Base-by-base conservation (phyloP, 1,140 invertebrate species). In the Drosophila micromelanica region DNA sequence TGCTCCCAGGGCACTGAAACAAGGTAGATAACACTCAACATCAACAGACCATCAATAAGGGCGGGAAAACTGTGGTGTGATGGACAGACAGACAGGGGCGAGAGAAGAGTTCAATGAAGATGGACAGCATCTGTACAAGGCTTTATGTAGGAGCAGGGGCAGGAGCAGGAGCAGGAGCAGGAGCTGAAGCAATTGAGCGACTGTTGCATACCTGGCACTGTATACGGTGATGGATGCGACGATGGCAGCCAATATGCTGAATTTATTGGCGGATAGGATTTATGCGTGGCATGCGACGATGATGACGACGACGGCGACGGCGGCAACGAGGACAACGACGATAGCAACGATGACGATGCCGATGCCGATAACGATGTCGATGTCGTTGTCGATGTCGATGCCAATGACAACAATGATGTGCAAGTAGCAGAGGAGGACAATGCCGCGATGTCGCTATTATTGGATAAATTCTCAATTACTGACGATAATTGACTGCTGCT, bases 221-320 rank as follows among this genome's bases (percentile, higher is more conserved):
- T 94, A 92, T 96, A 96, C 79, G 95, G 95, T 78, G 94, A 95
- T 78, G 94, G 95, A 92, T 95, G 94, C 56, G 95, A 93, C 78
- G 95, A 95, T 69, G 95, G 95, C 80, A 95, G 94, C 96, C 96
- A 96, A 92, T 96, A 96, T 87, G 95, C 94, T 87, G 95, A 94
- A 93, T 94, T 96, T 93, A 96, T 96, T 71, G 95, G 94, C 80
- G 95, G 95, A 93, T 96, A 96, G 89, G 93, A 93, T 81, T 91
- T 91, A 86, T 90, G 84, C 77, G 86, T 72, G 67, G 84, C 70
- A 73, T 65, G 77, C 55, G 72, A 74, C 67, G 70, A 55, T 37
- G 68, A 68, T 68, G 51, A 59, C 35, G 67, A 13, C 17, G 63
- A 76, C 48, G 65, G 12, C 17, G 13, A 9, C 13, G 63, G 72